Evolutionary conservation across 1,140 invertebrate genomes (phyloP).

Genomic region (Oedothorax gibbosus): DNA sequence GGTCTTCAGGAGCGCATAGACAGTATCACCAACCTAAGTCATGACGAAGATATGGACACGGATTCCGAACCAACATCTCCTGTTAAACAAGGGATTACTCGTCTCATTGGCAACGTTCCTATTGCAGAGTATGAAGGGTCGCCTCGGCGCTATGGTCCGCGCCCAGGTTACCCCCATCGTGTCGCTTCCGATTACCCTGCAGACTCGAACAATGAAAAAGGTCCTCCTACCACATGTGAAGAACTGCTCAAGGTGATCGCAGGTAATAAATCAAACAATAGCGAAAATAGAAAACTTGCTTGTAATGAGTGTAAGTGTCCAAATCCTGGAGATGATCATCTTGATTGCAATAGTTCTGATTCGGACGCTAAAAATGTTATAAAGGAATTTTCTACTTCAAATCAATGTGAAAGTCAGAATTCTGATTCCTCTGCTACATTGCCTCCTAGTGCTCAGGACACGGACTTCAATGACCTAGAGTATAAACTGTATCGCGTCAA

Average conservation of each 20-base stretch:
- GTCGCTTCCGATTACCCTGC: conserved; percentile 44
- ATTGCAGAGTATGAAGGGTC: conserved; percentile 93
- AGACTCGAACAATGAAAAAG: conserved; percentile 9
- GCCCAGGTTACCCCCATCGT: conserved; percentile 66
- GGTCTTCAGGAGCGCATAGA: conserved; percentile 10
- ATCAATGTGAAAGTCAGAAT: conserved; percentile 19
- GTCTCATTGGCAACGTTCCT: conserved; percentile 87
- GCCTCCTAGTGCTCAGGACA: conserved; percentile 63
- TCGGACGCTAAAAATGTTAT: conserved; percentile 37
- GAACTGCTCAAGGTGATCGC: conserved; percentile 54
- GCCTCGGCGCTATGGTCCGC: conserved; percentile 84
- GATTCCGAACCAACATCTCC: conserved; percentile 58
- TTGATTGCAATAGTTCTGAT: conserved; percentile 36
- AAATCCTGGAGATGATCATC: conserved; percentile 7
- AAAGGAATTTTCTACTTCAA: conserved; percentile 27
- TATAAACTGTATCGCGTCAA: conserved; percentile 82
- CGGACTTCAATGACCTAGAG: conserved; percentile 79
- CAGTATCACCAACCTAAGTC: conserved; percentile 33
- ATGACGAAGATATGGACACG: conserved; percentile 57
- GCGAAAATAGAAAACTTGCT: conserved; percentile 23
- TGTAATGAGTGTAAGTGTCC: conserved; percentile 10
- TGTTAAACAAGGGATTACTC: conserved; percentile 70
- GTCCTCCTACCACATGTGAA: conserved; percentile 49
- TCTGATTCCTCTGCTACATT: conserved; percentile 12
- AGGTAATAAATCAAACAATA: conserved; percentile 49